Evolutionary conservation across 53 echinoderm and acorn worm genomes (phyloP).

Genomic region (Arbacia lixula): DNA sequence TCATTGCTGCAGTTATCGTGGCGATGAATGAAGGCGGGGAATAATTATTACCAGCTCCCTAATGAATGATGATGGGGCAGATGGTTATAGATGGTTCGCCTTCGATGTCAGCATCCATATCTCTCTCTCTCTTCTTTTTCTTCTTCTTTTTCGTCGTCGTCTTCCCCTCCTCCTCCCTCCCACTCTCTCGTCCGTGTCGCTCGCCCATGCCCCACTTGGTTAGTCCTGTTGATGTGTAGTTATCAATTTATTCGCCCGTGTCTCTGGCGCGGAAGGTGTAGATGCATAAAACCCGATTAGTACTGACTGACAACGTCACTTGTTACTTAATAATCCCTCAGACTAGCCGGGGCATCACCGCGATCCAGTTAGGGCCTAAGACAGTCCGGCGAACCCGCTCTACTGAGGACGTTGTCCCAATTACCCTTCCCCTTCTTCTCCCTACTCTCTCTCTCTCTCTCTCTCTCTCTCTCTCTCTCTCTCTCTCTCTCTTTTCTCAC

Average conservation of each 20-base stretch:
- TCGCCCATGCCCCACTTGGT: constrained; percentile 27
- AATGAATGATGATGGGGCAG: constrained; percentile 42
- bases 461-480: not conserved
- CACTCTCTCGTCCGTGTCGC: constrained; percentile 1
- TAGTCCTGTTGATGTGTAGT: constrained; percentile 39
- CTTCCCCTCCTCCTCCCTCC: not conserved
- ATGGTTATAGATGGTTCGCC: too few species aligned
- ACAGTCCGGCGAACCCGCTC: constrained; percentile 26
- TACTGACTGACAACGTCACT: constrained; percentile 55
- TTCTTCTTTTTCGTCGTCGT: constrained; percentile 7
- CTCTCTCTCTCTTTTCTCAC: too few species aligned
- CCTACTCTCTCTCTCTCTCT: not conserved
- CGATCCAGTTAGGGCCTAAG: constrained; percentile 13
- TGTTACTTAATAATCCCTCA: constrained; percentile 57
- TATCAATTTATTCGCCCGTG: constrained; percentile 51
- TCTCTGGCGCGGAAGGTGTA: constrained; percentile 47
- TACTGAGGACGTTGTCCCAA: constrained; percentile 47
- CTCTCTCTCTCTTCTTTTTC: too few species aligned
- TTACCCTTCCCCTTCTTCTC: not conserved
- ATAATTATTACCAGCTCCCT: constrained; percentile 18
- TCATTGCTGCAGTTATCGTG: not conserved
- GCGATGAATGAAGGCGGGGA: constrained; percentile 13
- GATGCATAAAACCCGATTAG: constrained; percentile 56
- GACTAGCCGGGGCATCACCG: constrained; percentile 47
- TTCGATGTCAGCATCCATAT: too few species aligned